Conservation (phyloP, 2,797 vertebrate genomes). For the Pseudochirops cupreus region DNA sequence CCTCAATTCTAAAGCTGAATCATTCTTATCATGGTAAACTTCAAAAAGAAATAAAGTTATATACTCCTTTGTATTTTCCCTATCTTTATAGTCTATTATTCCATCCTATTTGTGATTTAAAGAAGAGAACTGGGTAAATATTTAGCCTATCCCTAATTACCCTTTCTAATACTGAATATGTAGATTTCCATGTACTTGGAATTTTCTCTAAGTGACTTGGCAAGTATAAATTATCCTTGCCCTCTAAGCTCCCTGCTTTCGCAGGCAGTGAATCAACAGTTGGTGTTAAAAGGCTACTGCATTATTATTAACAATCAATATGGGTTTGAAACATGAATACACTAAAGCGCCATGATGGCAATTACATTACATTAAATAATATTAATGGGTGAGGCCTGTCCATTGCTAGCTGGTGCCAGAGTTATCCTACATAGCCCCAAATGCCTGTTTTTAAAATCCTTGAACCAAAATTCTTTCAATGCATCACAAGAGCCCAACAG, state of each 20-base stretch:
- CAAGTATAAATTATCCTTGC: constrained; percentile 83
- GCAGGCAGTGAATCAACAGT: constrained; percentile 79
- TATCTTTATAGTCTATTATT: constrained; percentile 29
- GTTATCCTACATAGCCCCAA: constrained; percentile 52
- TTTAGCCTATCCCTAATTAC: constrained; percentile 80
- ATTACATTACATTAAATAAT: constrained; percentile 81
- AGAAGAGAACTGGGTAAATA: constrained; percentile 78
- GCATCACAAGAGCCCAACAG: neutral
- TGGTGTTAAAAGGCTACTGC: constrained; percentile 77
- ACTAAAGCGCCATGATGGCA: constrained; percentile 75
- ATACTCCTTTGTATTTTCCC: neutral
- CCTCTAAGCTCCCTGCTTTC: constrained; percentile 74
- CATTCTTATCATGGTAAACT: constrained; percentile 15
- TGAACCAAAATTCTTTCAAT: constrained; percentile 53
- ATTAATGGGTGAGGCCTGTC: constrained; percentile 73
- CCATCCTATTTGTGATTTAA: constrained; percentile 73
- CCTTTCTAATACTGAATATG: constrained; percentile 79
- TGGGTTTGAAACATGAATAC: constrained; percentile 79
- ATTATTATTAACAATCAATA: constrained; percentile 83
- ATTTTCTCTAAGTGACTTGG: constrained; percentile 80
- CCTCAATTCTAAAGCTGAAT: neutral
- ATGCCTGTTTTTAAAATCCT: constrained; percentile 39
- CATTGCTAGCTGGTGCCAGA: constrained; percentile 64
- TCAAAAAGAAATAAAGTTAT: constrained; percentile 12
- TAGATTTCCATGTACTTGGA: constrained; percentile 75